Evolutionary conservation across 1,140 invertebrate genomes (phyloP).

Genomic region (Prorops nasuta): DNA sequence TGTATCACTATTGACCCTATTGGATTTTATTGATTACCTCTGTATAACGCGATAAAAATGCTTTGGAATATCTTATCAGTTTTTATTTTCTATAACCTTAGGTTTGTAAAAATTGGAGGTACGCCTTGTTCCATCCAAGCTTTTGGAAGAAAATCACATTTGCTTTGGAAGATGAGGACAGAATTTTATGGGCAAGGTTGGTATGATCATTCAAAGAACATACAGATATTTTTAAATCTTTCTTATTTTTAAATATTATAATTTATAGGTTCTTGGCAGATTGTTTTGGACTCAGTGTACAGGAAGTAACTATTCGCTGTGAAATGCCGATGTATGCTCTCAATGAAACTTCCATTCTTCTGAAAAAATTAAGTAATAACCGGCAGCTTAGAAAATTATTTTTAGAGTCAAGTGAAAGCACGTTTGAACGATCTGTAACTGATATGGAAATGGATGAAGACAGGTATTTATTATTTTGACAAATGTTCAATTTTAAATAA

Average conservation of each 20-base stretch:
- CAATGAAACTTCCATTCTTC: conserved; percentile 36
- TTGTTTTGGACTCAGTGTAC: conserved; percentile 47
- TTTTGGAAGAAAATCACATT: conserved; percentile 61
- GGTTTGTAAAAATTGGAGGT: conserved; percentile 64
- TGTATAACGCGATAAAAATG: conserved; percentile 11
- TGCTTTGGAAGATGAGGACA: conserved; percentile 45
- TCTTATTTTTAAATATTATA: background rate
- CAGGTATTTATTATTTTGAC: conserved; percentile 20
- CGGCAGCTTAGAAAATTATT: conserved; percentile 46
- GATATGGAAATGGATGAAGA: conserved; percentile 26
- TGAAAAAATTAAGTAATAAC: conserved; percentile 43
- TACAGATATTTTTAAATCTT: background rate
- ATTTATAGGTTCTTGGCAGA: conserved; percentile 38
- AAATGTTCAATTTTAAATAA: background rate
- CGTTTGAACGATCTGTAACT: conserved; percentile 33
- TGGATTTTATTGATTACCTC: background rate
- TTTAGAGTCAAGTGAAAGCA: conserved; percentile 42
- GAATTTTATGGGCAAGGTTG: conserved; percentile 48
- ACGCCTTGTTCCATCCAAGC: conserved; percentile 62
- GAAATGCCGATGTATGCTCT: conserved; percentile 28
- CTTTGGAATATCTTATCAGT: conserved; percentile 1
- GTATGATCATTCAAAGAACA: background rate
- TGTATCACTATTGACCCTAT: too few species aligned
- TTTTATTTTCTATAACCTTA: conserved; percentile 18
- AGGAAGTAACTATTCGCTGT: conserved; percentile 48